Percentiles rank a stretch among this genome's conserved stretches.
Conservation (phyloP, 1,140 invertebrate genomes). For the Eurytemora carolleeae region DNA sequence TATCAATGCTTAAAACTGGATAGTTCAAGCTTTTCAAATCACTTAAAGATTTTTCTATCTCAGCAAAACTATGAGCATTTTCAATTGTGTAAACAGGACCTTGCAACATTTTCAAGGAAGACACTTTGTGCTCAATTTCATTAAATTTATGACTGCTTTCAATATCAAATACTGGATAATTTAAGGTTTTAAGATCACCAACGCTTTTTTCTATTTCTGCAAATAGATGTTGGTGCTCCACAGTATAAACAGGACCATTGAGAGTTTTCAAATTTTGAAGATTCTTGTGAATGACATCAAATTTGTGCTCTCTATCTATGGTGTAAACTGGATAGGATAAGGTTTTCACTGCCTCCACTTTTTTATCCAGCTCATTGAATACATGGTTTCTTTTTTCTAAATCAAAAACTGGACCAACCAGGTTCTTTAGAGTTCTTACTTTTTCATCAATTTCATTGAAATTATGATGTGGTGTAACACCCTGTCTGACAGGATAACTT, state of each 20-base stretch:
- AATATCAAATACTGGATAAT: constrained; percentile 8
- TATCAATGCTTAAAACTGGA: constrained; percentile 9
- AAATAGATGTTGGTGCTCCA: not conserved
- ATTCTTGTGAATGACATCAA: not conserved
- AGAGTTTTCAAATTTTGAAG: not conserved
- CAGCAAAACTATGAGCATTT: constrained; percentile 2
- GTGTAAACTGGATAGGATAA: constrained; percentile 7
- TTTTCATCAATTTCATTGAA: constrained; percentile 8
- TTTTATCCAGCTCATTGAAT: constrained; percentile 5
- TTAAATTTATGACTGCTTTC: constrained; percentile 4
- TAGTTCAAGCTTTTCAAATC: not conserved
- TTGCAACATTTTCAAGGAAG: not conserved
- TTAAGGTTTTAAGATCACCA: not conserved
- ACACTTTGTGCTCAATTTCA: constrained; percentile 7
- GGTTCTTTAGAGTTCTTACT: not conserved
- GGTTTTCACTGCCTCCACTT: not conserved
- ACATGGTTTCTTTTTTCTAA: constrained; percentile 5
- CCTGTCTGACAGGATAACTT: not conserved
- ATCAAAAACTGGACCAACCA: constrained; percentile 1
- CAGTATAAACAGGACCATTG: not conserved
- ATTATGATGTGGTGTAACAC: not conserved
- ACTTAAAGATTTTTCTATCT: not conserved
- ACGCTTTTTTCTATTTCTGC: not conserved
- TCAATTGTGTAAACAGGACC: constrained; percentile 14
- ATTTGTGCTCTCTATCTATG: constrained; percentile 8